phyloP scores from a whole-genome alignment of 2,888 invertebrate species.

The Lampropteryx suffumata region DNA sequence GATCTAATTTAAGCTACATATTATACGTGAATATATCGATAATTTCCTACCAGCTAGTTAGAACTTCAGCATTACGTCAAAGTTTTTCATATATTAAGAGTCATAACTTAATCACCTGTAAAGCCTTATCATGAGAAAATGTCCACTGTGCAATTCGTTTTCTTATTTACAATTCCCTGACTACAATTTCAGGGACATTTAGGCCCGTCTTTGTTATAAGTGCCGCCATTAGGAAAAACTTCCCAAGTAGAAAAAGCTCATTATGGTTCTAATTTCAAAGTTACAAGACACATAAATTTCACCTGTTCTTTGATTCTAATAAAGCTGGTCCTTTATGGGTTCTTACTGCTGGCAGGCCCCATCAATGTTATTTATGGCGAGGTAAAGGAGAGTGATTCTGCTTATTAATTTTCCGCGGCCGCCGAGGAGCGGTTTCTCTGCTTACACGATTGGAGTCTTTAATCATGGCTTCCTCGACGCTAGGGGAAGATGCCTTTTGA shows the following conservation, averaged over 20 bases:
- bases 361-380: constrained; percentile 75
- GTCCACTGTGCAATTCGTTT: neutral
- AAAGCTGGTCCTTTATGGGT: constrained; percentile 65
- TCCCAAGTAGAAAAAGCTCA: constrained; percentile 12
- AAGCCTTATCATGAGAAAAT: too few relatives aligned
- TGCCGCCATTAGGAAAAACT: constrained; percentile 2
- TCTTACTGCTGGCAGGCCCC: constrained; percentile 64
- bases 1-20: too few relatives aligned
- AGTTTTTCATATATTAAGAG: too few relatives aligned
- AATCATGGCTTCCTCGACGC: constrained; percentile 44
- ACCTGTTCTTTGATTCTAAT: constrained; percentile 65
- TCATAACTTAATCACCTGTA: neutral
- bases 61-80: too few relatives aligned
- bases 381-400: constrained; percentile 73
- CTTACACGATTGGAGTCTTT: constrained; percentile 64
- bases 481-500: constrained; percentile 9
- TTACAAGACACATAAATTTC: constrained; percentile 42
- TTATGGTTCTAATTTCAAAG: constrained; percentile 16
- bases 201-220: neutral
- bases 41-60: too few relatives aligned
- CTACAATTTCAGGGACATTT: neutral
- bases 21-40: too few relatives aligned
- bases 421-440: constrained; percentile 64
- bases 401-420: constrained; percentile 74
- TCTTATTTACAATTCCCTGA: neutral